Conservation (phyloP, 2,113 vertebrate species). For the Donacobius atricapilla region DNA sequence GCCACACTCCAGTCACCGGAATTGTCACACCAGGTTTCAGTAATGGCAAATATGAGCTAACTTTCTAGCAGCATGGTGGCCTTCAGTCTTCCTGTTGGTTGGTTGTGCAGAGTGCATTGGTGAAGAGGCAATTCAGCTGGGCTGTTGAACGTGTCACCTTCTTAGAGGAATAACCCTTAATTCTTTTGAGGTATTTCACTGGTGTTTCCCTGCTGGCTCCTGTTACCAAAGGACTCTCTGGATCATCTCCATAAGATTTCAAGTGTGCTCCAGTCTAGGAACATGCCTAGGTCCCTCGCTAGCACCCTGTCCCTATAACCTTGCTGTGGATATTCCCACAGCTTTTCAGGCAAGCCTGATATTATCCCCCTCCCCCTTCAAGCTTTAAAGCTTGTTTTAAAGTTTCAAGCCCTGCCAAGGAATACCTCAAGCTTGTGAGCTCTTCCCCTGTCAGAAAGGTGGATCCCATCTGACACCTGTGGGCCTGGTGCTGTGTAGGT, state of each 20-base stretch:
- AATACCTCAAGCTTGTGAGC: background rate
- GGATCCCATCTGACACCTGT: background rate
- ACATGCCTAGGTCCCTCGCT: background rate
- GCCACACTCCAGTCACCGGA: background rate
- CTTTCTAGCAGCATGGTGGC: background rate
- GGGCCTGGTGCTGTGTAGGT: background rate
- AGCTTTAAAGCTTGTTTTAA: background rate
- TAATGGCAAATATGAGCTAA: background rate
- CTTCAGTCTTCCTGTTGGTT: background rate
- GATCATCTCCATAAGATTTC: background rate
- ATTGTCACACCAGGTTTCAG: background rate
- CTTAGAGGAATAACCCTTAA: background rate
- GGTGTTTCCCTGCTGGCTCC: background rate
- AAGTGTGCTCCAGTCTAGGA: background rate
- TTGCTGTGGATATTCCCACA: background rate
- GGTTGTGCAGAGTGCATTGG: background rate
- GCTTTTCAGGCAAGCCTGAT: background rate
- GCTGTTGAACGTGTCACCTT: rapidly evolving
- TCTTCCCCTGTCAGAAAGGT: background rate
- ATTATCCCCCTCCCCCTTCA: background rate
- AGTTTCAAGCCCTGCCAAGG: too few species aligned
- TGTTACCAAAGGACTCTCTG: background rate
- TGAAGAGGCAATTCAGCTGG: background rate
- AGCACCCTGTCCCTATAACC: background rate
- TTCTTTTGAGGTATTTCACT: background rate